Base-by-base conservation (phyloP, 2,113 vertebrate species). In the Psittacus erithacus region DNA sequence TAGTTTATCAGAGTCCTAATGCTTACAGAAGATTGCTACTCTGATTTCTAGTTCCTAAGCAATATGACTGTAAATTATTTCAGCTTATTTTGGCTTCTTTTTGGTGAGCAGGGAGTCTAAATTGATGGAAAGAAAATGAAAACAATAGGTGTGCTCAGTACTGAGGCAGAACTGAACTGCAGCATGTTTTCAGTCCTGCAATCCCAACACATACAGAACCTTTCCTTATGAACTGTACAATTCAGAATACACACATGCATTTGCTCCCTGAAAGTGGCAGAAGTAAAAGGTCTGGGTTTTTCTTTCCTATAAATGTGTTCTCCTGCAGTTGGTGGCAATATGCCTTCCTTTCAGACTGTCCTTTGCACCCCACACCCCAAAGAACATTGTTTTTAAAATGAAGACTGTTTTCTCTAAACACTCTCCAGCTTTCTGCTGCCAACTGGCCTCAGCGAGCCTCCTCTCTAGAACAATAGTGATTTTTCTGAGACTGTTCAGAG, bases 381-480 rank as follows among this genome's bases (percentile, higher is more conserved):
- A 93, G 71, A 90, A 64, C 31, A 92, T 79, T 92, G 76, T 78
- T 92, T 90, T 79, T 79, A 52, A 93, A 93, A 89, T 57, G 35
- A 86, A 79, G 83, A 64, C 35, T 83, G 44, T 43, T 96, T 82
- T 91, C 93, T 94, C 88, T 97, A 75, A 95, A 95, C 88, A 19
- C 31, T 95, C 86, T 96, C 92, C 88, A 96, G 92, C 80, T 28
- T 11, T 63, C 52, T 53, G 73, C 83, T 94, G 95, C 95, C 95
- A 97, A 90, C 69, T 96, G 96, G 93, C 93, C 74, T 91, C 8
- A 3, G 29, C 76, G 35, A 94, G 95, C 65, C 77, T 93, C 57
- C 77, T 79, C 86, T 92, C 80, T 7, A 96, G 88, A 97, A 97
- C 95, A 96, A 97, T 93, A 93, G 83, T 44, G 92, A 94, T 93